Base-by-base conservation (phyloP, 1,140 invertebrate species). In the Diprion similis region DNA sequence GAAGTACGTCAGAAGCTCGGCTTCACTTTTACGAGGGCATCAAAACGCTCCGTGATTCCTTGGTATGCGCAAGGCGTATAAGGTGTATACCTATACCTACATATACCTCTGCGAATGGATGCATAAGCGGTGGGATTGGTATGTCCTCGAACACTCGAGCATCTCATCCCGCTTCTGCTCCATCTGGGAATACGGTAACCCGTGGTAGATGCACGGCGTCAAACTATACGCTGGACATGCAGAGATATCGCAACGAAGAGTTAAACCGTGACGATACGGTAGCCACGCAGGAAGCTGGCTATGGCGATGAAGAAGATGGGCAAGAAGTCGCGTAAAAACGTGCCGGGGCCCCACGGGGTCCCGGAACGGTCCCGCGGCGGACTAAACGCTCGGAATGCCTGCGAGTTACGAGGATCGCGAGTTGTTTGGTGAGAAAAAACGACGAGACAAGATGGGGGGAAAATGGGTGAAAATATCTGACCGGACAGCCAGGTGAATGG, bases 1-100 rank as follows among this genome's bases (percentile, higher is more conserved):
- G 24, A 37, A 37, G 24, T 37, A 37, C 24, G 24, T 37, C 24
- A 37, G 24, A 37, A 37, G 24, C 24, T 37, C 24, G 24, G 24
- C 24, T 37, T 37, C 24, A 37, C 81, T 86, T 86, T 86, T 86
- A 86, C 84, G 83, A 79, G 83, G 79, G 84, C 83, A 81, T 86
- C 81, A 85, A 84, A 86, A 83, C 79, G 81, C 79, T 84, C 74
- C 78, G 80, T 81, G 81, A 84, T 85, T 83, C 80, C 80, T 64
- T 71, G 78, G 80, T 82, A 82, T 81, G 82, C 81, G 78, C 77
- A 18, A 71, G 78, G 76, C 77, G 78, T n/a, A 18, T 51, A 45
- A 46, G 48, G 46, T 65, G 1, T 13, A 46, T 37, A 64, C 66
- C 10, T 13, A 46, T 37, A 64, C 66, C 68, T 69, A 69, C 78